phyloP scores from a whole-genome alignment of 2,888 invertebrate genomes.

The Andrena hattorfiana region DNA sequence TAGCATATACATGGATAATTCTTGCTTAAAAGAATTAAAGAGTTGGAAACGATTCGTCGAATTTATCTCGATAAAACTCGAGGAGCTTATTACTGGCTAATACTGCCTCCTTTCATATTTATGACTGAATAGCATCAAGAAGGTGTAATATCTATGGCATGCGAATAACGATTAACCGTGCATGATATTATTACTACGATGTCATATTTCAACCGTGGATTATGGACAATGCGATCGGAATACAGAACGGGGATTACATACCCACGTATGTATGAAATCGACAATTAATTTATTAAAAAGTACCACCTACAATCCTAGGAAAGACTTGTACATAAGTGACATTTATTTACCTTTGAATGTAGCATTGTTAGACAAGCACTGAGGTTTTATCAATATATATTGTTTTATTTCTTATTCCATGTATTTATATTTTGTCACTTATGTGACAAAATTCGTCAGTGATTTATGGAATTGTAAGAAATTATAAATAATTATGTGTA shows the following conservation, averaged over 20 bases:
- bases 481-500: no score
- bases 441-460: no score
- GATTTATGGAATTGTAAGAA: no score
- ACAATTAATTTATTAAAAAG: not conserved
- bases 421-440: no score
- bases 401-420: no score
- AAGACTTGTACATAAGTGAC: not conserved
- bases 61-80: conserved; percentile 23
- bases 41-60: conserved; percentile 16
- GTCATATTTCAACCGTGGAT: conserved; percentile 46
- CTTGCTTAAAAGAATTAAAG: conserved; percentile 13
- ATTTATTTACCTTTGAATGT: not conserved
- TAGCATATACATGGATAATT: not conserved
- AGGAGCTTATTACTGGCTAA: conserved; percentile 29
- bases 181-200: conserved; percentile 54
- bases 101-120: conserved; percentile 16
- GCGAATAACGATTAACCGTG: conserved; percentile 49
- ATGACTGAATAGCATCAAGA: conserved; percentile 3
- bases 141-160: conserved; percentile 35
- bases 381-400: no score
- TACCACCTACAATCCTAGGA: not conserved
- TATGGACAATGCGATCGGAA: conserved; percentile 41
- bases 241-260: conserved; percentile 15
- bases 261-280: not conserved
- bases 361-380: not conserved